phyloP scores from a whole-genome alignment of 2,888 invertebrate species.

The Cantharis rufa region DNA sequence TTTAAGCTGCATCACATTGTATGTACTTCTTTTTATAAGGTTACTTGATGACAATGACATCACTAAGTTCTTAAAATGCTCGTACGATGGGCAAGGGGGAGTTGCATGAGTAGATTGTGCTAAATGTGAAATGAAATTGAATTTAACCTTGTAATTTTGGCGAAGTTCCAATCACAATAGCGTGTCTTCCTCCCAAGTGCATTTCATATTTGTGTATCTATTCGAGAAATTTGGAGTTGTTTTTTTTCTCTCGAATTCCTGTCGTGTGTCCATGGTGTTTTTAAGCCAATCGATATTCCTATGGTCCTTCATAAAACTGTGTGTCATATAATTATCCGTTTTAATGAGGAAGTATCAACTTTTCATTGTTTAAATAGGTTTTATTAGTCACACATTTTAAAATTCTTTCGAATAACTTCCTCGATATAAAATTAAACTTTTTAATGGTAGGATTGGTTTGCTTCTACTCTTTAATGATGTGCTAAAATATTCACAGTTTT shows the following conservation, averaged over 20 bases:
- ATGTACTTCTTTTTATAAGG: not conserved
- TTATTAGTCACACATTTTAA: not conserved
- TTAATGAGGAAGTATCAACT: not conserved
- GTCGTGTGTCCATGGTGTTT: not conserved
- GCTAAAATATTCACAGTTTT: not conserved
- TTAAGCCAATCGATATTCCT: not conserved
- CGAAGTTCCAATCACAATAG: conserved; percentile 20
- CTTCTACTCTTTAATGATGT: not conserved
- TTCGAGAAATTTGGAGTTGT: not conserved
- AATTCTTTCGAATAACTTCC: not conserved
- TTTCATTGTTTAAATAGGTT: not conserved
- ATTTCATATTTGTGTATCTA: not conserved
- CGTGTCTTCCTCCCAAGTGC: conserved; percentile 1
- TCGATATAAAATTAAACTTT: not conserved
- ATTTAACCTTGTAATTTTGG: conserved; percentile 35
- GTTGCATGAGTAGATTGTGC: conserved; percentile 14
- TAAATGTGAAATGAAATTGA: conserved; percentile 35
- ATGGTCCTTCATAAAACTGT: not conserved
- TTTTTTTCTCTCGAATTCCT: not conserved
- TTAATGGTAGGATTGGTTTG: not conserved
- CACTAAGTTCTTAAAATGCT: not conserved
- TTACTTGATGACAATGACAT: conserved; percentile 8
- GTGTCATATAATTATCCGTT: not conserved
- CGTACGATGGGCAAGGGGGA: conserved; percentile 10
- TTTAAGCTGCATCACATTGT: not conserved